Conservation (phyloP, 2,888 invertebrate genomes). For the Machimus atricapillus region DNA sequence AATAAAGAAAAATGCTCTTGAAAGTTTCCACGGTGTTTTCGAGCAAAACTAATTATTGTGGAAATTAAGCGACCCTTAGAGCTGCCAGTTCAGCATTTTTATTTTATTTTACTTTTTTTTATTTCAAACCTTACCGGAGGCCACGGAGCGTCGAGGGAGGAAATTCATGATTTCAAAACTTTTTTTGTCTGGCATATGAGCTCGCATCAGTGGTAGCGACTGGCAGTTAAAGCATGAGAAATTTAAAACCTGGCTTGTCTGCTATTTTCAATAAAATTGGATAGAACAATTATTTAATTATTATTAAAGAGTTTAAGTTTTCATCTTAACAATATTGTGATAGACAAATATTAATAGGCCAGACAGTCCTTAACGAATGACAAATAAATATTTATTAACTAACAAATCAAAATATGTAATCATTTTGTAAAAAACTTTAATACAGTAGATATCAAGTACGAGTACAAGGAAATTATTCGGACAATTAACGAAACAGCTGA, state of each 20-base stretch:
- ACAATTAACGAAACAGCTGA: no score
- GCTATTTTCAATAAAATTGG: neutral
- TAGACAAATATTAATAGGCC: no score
- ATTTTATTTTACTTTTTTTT: neutral
- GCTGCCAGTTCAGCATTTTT: neutral
- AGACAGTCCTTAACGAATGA: no score
- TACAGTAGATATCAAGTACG: no score
- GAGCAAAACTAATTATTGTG: constrained; percentile 18
- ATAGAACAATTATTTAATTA: no score
- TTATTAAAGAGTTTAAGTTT: no score
- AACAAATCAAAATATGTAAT: no score
- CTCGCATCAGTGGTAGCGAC: neutral
- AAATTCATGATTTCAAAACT: neutral
- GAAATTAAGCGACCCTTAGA: neutral
- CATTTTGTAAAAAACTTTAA: no score
- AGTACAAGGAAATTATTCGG: no score
- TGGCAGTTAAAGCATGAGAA: neutral
- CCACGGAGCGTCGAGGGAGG: neutral
- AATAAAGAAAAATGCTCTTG: constrained; percentile 1
- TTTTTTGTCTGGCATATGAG: neutral
- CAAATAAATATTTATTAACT: no score
- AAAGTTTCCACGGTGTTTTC: neutral
- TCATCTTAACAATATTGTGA: no score
- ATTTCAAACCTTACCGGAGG: neutral
- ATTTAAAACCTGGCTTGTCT: neutral